Evolutionary conservation across 2,797 vertebrate species (phyloP), one percentile per base, ranked within the genome.

Genomic region (Enteromius fasciolatus): DNA sequence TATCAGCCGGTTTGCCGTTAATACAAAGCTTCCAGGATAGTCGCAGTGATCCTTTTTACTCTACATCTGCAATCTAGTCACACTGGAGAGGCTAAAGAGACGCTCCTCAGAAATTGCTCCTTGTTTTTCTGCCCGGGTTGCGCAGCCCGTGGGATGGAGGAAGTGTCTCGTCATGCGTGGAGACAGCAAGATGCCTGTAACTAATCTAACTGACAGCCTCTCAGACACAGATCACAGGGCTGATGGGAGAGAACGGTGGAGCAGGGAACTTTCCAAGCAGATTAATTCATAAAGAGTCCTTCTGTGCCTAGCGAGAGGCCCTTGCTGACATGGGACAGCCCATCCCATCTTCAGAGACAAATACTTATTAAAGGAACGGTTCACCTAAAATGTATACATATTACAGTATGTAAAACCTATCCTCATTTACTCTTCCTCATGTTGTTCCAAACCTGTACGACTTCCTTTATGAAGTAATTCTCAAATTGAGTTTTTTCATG

Each of bases 201-300:
- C 89, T 91, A 93, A 94, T 94, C 92, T 89, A 93, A 90, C 89
- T 93, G 93, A 92, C 93, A 94, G 88, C 78, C 82, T 86, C 87
- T 39, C 81, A 92, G 94, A 94, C 90, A 90, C 90, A 92, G 89
- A 93, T 93, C 90, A 88, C 90, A 90, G 83, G 86, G 84, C 77
- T 66, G 83, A 91, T 87, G 87, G 89, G 72, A 63, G 33, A 90
- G 87, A 90, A 91, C 87, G 86, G 88, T 86, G 87, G 80, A 87
- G 87, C 82, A 59, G 81, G 85, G 85, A 91, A 90, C 88, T 90
- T 93, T 88, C 83, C 78, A 84, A 54, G 85, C 85, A 88, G 87
- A 86, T 86, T 90, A 88, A 91, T 92, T 86, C 86, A 88, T 72
- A 85, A 84, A 87, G 89, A 91, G 90, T 87, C 87, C 36, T 78